Base-by-base conservation (phyloP, 1,140 invertebrate species). In the Camponotus vicinus region DNA sequence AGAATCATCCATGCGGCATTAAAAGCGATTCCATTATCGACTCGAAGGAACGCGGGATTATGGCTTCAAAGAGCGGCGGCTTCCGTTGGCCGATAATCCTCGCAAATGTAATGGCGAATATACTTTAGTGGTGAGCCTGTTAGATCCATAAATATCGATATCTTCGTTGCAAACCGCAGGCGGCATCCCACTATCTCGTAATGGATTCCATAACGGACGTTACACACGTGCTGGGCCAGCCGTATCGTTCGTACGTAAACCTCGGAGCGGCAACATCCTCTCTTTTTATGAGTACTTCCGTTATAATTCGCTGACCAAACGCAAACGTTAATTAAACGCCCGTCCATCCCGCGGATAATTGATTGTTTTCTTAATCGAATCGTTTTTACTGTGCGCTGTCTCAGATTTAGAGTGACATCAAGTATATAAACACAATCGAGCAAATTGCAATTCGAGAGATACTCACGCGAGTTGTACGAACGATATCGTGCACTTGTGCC, bases 121-220 rank as follows among this genome's bases (percentile, higher is more conserved):
- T 71, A 69, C 34, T 42, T 71, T 32, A 80, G 76, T 11, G 42
- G 52, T 32, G 64, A 80, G 66, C 37, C 70, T 49, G 79, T 73
- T 71, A 73, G 27, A 73, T n/a, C 34, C 63, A 63, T 85, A 85
- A 78, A 85, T 85, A 85, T 84, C 59, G 57, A 34, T 85, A 85
- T 78, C 82, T 78, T 85, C 49, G 78, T 78, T 45, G 45, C 82
- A 34, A 5, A 52, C 40, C 27, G 32, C 27, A 42, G 59, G 13
- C 6, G 27, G 82, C 61, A 34, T 85, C 34, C 71, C 42, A 42
- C 40, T 85, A 85, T 85, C 82, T 85, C 71, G 82, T 85, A 85
- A 85, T 85, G 82, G 82, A 85, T 85, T 85, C 73, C 61, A 78
- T 78, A 85, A 85, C 73, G 70, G 59, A 85, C 34, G 73, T 85